Evolutionary conservation across 2,888 invertebrate genomes (phyloP).

Genomic region (Pemphredon lugubris): DNA sequence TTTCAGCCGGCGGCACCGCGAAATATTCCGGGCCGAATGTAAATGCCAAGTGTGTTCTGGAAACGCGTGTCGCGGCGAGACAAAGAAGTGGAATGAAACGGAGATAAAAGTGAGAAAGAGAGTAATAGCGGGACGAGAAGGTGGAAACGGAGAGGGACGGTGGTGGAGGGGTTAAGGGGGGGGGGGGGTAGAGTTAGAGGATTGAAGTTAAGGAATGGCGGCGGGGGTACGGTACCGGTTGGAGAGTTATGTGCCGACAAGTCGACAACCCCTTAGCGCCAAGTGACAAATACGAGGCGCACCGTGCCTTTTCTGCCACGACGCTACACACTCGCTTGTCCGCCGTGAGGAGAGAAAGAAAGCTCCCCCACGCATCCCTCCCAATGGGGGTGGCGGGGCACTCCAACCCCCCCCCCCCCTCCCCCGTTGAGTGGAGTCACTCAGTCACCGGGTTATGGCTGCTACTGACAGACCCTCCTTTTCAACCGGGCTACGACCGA

Average conservation of each 20-base stretch:
- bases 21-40: conserved; percentile 70
- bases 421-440: conserved; percentile 56
- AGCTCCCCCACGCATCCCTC: conserved; percentile 33
- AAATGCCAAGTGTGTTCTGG: conserved; percentile 62
- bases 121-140: conserved; percentile 7
- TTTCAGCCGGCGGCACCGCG: conserved; percentile 53
- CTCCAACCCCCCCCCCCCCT: conserved; percentile 31
- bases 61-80: conserved; percentile 36
- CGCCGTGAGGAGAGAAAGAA: conserved; percentile 35
- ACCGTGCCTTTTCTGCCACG: conserved; percentile 60
- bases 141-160: conserved; percentile 7
- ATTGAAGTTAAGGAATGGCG: conserved; percentile 47
- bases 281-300: conserved; percentile 73
- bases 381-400: conserved; percentile 27
- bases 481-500: conserved; percentile 58
- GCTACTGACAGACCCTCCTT: conserved; percentile 69
- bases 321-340: conserved; percentile 55
- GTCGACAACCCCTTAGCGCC: conserved; percentile 74
- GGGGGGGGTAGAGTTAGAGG: conserved; percentile 32
- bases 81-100: conserved; percentile 9
- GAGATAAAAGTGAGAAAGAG: conserved; percentile 1
- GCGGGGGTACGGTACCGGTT: conserved; percentile 58
- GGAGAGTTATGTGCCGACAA: conserved; percentile 75
- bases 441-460: conserved; percentile 68
- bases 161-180: no score